A percentile compares a stretch with the other conserved stretches of the same genome.
Conservation (phyloP, 1,140 invertebrate genomes). For the Nasonia vitripennis region DNA sequence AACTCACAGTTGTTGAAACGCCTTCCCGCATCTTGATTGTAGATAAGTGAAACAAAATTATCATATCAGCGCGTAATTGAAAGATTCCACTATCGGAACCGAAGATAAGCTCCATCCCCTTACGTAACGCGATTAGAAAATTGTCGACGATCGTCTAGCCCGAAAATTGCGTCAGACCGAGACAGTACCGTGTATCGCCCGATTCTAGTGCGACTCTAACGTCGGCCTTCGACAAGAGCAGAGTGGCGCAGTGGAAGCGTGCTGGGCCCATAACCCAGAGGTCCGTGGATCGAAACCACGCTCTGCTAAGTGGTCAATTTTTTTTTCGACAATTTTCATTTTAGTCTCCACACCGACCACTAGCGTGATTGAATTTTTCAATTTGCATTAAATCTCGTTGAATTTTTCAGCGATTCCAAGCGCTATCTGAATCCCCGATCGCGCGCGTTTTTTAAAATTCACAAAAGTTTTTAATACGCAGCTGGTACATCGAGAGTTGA, state of each 20-base stretch:
- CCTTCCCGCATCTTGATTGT: too few species aligned
- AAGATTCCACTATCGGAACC: not conserved
- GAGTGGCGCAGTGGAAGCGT: constrained; percentile 98
- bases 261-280: constrained; percentile 99
- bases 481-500: not conserved
- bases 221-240: constrained; percentile 75
- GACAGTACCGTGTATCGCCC: not conserved
- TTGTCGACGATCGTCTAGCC: not conserved
- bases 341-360: not conserved
- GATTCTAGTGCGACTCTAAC: not conserved
- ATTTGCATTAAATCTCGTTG: not conserved
- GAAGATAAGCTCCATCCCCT: not conserved
- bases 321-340: constrained; percentile 39
- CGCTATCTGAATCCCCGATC: too few species aligned
- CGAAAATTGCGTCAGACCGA: not conserved
- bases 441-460: too few species aligned
- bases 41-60: too few species aligned
- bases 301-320: constrained; percentile 81
- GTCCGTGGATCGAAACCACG: constrained; percentile 97
- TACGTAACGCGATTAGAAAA: not conserved
- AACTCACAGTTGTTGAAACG: too few species aligned
- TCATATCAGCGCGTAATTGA: not conserved
- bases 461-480: too few species aligned
- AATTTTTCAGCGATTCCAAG: not conserved
- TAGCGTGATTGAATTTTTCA: not conserved